phyloP scores from a whole-genome alignment of 2,113 vertebrate species.

The Saccopteryx leptura region DNA sequence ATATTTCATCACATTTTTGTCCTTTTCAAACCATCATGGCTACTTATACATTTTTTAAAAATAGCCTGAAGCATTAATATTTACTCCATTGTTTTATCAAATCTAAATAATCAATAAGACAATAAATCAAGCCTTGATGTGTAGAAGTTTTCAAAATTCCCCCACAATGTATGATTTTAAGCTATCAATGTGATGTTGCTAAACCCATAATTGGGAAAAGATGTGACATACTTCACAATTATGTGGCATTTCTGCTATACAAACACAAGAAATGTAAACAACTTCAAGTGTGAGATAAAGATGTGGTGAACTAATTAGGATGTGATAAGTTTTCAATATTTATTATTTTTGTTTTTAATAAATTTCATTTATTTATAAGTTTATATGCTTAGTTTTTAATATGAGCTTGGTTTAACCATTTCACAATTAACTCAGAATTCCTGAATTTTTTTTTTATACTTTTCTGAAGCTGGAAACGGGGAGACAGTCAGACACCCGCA shows the following conservation, averaged over 20 bases:
- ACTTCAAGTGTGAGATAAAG: not conserved
- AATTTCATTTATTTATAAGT: not conserved
- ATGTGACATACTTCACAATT: not conserved
- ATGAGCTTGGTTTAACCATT: not conserved
- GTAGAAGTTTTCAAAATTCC: not conserved
- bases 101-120: not conserved
- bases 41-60: not conserved
- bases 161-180: not conserved
- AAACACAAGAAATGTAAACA: not conserved
- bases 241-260: not conserved
- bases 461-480: too few species aligned
- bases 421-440: not conserved
- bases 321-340: not conserved
- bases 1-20: not conserved
- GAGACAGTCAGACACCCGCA: too few species aligned
- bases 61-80: not conserved
- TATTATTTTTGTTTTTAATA: not conserved
- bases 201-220: not conserved
- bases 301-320: not conserved
- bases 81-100: not conserved
- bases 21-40: not conserved
- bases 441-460: too few species aligned
- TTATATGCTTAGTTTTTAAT: not conserved
- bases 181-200: not conserved
- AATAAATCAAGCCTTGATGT: not conserved